A percentile compares a stretch with the other conserved stretches of the same genome.
phyloP scores from a whole-genome alignment of 2,888 invertebrate species.

The Pherbina coryleti region DNA sequence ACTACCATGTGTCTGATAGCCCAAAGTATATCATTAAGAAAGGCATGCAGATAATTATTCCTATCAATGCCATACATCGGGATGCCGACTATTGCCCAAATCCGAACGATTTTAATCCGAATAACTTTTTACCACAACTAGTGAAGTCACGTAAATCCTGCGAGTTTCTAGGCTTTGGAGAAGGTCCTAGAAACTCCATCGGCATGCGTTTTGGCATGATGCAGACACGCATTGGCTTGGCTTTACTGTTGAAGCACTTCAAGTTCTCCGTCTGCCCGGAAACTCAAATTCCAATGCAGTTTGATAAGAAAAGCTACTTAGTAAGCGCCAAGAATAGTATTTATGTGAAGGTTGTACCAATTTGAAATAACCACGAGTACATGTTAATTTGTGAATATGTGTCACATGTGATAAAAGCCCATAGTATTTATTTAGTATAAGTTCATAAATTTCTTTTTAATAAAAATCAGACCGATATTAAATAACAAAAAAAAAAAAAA shows the following conservation, averaged over 20 bases:
- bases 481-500: too few species aligned
- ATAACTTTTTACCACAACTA: constrained; percentile 73
- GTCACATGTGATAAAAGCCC: too few species aligned
- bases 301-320: constrained; percentile 49
- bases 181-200: constrained; percentile 65
- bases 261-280: constrained; percentile 55
- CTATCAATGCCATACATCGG: constrained; percentile 73
- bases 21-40: constrained; percentile 71
- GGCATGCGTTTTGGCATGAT: constrained; percentile 66
- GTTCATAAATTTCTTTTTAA: too few species aligned
- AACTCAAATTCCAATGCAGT: constrained; percentile 58
- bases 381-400: too few species aligned
- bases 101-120: constrained; percentile 75
- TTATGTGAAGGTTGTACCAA: constrained; percentile 50
- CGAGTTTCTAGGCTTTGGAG: constrained; percentile 64
- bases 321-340: constrained; percentile 55
- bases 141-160: constrained; percentile 70
- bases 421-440: too few species aligned
- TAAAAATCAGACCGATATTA: too few species aligned
- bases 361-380: too few species aligned
- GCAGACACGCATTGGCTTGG: constrained; percentile 60
- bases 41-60: constrained; percentile 72
- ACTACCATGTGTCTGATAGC: constrained; percentile 70
- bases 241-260: constrained; percentile 57
- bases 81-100: constrained; percentile 74